A percentile compares a stretch with the other conserved stretches of the same genome.
Evolutionary conservation across 2,113 vertebrate genomes (phyloP).

Genomic region (Larimichthys polyactis): DNA sequence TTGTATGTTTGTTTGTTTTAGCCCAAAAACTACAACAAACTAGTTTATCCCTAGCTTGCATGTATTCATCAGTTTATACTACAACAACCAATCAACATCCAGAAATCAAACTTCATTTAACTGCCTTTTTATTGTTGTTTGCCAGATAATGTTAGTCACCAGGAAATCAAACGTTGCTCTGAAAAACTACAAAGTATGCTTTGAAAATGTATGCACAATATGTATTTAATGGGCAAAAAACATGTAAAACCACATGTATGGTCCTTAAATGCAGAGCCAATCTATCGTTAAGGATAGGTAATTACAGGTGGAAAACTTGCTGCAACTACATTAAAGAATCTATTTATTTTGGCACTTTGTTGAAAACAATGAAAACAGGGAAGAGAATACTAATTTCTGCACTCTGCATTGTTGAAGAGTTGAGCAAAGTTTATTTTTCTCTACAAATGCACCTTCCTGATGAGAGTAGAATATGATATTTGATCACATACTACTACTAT

Average conservation of each 20-base stretch:
- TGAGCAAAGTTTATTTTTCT: constrained; percentile 30
- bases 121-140: not conserved
- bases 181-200: not conserved
- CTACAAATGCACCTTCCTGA: constrained; percentile 24
- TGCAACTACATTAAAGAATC: not conserved
- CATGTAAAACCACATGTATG: not conserved
- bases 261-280: not conserved
- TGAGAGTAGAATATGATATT: constrained; percentile 2
- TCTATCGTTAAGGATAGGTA: not conserved
- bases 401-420: not conserved
- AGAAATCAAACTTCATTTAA: not conserved
- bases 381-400: not conserved
- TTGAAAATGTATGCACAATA: constrained; percentile 9
- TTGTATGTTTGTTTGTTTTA: not conserved
- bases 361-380: not conserved
- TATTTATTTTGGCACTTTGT: constrained; percentile 4
- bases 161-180: not conserved
- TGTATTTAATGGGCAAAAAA: constrained; percentile 11
- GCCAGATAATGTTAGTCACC: not conserved
- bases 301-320: not conserved
- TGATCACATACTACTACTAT: not conserved
- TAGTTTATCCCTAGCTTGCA: not conserved
- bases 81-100: not conserved
- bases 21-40: not conserved
- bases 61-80: not conserved